Evolutionary conservation across 2,797 vertebrate species (phyloP), one percentile per base, ranked within the genome.

Genomic region (Trematomus bernacchii): DNA sequence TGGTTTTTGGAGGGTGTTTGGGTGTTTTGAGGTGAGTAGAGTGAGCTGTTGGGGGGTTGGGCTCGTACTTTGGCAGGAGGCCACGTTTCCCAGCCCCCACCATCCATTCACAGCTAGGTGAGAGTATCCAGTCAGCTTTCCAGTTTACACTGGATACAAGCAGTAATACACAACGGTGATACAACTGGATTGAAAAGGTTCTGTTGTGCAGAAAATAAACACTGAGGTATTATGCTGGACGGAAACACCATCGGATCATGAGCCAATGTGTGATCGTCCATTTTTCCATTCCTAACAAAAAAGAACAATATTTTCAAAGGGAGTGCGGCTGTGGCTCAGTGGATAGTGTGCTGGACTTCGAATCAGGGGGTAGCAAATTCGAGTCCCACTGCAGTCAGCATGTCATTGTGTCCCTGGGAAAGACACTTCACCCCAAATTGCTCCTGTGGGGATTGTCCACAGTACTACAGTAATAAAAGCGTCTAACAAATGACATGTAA

Each of bases 31-130:
- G 57, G 44, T 77, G 59, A 60, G 66, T 50, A 52, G 47, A 46
- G 73, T 46, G 57, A 12, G 71, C 44, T 66, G 66, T 13, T 81
- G 76, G 76, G 74, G 74, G 84, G 74, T 63, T 75, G 77, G 71
- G 77, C 54, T 79, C 2, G 4, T 57, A 71, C 73, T 16, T 79
- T 90, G 89, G 86, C 88, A 87, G 67, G 54, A 73, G 61, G 79
- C 86, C 90, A 90, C 3, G 30, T 76, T 84, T 78, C 82, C 87
- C 82, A 86, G 69, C 88, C 90, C 88, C 87, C 83, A 82, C 2
- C 67, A 53, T 30, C 65, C 62, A 79, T 79, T 76, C 66, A 66
- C 65, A 73, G 75, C 76, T 21, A 27, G 47, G 63, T 66, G 69
- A 78, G 58, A 78, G 69, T 55, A 81, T 63, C 65, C 63, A 44